Evolutionary conservation across 2,797 vertebrate genomes (phyloP), one percentile per base, ranked within the genome.

Genomic region (Leptodactylus fallax): DNA sequence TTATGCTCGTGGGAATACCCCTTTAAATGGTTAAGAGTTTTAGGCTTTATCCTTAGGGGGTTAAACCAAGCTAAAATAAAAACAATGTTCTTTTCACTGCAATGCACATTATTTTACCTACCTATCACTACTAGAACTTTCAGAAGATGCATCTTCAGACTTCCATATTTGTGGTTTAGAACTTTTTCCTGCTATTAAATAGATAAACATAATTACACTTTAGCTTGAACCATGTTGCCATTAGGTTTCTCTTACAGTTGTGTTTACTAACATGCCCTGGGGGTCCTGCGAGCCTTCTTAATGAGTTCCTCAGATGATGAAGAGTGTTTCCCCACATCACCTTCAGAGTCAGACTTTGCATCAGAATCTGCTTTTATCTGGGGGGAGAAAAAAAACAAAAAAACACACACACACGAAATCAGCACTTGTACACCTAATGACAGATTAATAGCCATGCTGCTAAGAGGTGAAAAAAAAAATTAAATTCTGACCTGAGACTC

Each of bases 91-190:
- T 53, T 8, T 53, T 8, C 12, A 6, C 12, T 53, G 1, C 8
- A 53, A 53, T 3, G 17, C 16, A 58, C 1, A 12, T 55, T 13
- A 55, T 55, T 55, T 55, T 19, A 61, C 95, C 94, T 81, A 99
- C 98, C 98, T 99, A 93, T 98, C 96, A 0, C 98, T 99, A 94
- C 97, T 97, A 13, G 95, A 94, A 90, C 92, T 97, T 76, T 95
- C 93, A 0, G 97, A 94, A 9, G 96, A 95, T 92, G 95, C 97
- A 0, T 94, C 94, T 93, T 98, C 98, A 0, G 96, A 93, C 89
- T 97, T 98, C 81, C 96, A 94, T 81, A 94, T 97, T 0, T 96
- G 96, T 60, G 97, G 95, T 88, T 98, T 99, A 21, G 97, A 95
- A 58, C 96, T 94, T 87, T 98, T 99, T 84, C 98, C 97, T 9